Conservation (phyloP, 2,797 vertebrate genomes). For the Neosilurus mollespiculum region DNA sequence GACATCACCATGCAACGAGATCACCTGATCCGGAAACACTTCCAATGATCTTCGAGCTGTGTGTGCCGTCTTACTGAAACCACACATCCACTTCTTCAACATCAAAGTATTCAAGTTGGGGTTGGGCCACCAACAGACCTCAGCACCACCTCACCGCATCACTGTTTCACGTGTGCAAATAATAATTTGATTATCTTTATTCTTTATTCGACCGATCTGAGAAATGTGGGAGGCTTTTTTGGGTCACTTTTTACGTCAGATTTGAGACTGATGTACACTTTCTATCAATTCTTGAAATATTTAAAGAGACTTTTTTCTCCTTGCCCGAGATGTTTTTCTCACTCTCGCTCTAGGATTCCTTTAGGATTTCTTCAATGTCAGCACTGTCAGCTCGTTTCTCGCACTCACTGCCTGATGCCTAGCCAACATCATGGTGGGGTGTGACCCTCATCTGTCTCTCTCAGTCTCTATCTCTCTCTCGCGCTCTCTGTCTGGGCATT, state of each 20-base stretch:
- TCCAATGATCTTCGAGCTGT: no score
- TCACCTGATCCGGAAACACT: no score
- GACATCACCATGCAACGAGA: no score
- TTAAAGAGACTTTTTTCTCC: conserved; percentile 10
- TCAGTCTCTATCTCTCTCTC: background rate
- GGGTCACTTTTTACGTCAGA: background rate
- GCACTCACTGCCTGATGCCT: conserved; percentile 37
- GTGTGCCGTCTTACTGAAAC: no score
- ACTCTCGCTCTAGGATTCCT: conserved; percentile 11
- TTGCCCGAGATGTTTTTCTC: conserved; percentile 4
- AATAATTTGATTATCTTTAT: no score
- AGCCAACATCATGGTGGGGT: conserved; percentile 22
- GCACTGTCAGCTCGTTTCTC: conserved; percentile 39
- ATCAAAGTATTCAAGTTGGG: no score
- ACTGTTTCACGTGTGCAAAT: no score
- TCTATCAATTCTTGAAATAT: conserved; percentile 54
- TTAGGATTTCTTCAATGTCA: conserved; percentile 21
- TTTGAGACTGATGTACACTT: background rate
- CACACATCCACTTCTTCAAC: no score
- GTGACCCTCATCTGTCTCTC: conserved; percentile 22
- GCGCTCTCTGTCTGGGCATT: conserved; percentile 5
- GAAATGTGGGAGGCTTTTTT: no score
- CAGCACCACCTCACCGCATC: no score
- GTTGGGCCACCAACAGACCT: no score
- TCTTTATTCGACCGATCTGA: no score